Base-by-base conservation (phyloP, 1,140 invertebrate genomes). In the Pseudomyrmex gracilis region DNA sequence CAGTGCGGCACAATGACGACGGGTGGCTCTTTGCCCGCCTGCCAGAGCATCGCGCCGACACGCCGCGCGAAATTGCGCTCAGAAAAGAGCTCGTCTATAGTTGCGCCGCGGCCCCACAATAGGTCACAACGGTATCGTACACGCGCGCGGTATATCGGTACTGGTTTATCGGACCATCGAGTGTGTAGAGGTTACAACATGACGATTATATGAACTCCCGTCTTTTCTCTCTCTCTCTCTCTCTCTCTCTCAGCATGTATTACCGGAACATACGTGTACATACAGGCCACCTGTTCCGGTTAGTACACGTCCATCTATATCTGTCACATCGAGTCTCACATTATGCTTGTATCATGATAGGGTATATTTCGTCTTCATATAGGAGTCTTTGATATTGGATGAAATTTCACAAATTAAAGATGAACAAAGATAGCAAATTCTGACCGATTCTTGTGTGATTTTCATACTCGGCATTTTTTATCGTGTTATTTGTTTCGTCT, bases 61-160 rank as follows among this genome's bases (percentile, higher is more conserved):
- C 51, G 76, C 60, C 71, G 71, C 60, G 70, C 51, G 76, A 78
- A 78, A 83, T 83, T 83, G 61, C 80, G 61, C 20, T 58, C 17
- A 70, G 76, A 58, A 78, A 78, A 78, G 64, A 78, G 76, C 34
- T 68, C 63, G 49, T 66, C 47, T 47, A 53, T 60, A 15, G 20
- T 34, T 34, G 34, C 34, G 57, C 17, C 57, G 57, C 34, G 34
- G 34, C 5, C 5, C 34, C 34, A 60, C 57, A 60, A 60, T 66
- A 53, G 74, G 49, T 55, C 53, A 58, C 76, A 57, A 58, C 17
- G 53, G 51, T 67, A 77, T 77, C 76, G 76, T 49, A 57, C 12
- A n/a, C 5, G 22, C 61, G 34, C 34, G 61, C 5, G 13, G 4
- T 51, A 51, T 24, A 34, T 34, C 34, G n/a, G 34, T 64, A 13